Evolutionary conservation across 2,888 invertebrate genomes (phyloP).

Genomic region (Ephialtes manifestator): DNA sequence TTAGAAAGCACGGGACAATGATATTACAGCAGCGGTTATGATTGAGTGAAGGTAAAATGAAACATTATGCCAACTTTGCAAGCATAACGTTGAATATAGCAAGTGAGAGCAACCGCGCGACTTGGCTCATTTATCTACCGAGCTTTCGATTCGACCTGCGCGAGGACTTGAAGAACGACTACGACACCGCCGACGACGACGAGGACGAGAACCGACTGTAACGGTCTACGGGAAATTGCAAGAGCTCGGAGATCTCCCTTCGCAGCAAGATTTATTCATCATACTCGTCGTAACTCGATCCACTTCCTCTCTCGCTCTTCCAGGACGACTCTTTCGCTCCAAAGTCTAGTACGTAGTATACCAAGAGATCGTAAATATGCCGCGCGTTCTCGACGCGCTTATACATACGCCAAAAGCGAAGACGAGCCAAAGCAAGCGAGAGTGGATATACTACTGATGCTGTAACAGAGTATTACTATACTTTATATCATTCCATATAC

Average conservation of each 20-base stretch:
- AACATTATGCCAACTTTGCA: conserved; percentile 56
- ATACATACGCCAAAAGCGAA: conserved; percentile 51
- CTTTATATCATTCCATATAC: neutral
- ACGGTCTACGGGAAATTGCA: conserved; percentile 66
- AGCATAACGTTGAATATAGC: conserved; percentile 3
- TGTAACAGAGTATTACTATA: conserved; percentile 23
- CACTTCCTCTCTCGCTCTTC: conserved; percentile 36
- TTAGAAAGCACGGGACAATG: conserved; percentile 55
- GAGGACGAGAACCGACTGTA: conserved; percentile 50
- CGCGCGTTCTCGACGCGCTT: conserved; percentile 47
- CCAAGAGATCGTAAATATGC: conserved; percentile 63
- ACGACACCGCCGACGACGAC: conserved; percentile 36
- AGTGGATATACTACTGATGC: conserved; percentile 23
- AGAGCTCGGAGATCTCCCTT: conserved; percentile 63
- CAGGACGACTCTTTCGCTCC: conserved; percentile 6
- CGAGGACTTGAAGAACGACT: conserved; percentile 29
- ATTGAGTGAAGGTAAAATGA: conserved; percentile 65
- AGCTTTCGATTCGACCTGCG: conserved; percentile 60
- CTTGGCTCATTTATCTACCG: conserved; percentile 60
- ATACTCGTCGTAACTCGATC: conserved; percentile 68
- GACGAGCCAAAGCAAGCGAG: conserved; percentile 29
- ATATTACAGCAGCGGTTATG: conserved; percentile 62
- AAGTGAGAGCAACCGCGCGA: neutral
- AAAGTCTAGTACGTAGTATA: conserved; percentile 17
- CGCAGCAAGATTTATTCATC: conserved; percentile 67